Evolutionary conservation across 2,113 vertebrate species (phyloP).

Genomic region (Uria lomvia): DNA sequence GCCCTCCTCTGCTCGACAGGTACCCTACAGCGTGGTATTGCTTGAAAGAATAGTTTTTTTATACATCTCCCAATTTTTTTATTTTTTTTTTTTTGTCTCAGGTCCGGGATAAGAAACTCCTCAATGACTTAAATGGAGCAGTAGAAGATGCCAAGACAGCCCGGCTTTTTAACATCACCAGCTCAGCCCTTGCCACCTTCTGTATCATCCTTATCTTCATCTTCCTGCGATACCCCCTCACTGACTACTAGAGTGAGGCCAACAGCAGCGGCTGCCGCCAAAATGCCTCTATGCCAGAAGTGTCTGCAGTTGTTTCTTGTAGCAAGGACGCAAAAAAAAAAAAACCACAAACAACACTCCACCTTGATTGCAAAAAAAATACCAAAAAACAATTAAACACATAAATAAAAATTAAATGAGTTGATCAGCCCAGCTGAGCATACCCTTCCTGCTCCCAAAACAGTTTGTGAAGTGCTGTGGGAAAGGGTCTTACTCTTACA

Average conservation of each 20-base stretch:
- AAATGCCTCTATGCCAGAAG: slow-evolving; percentile 27
- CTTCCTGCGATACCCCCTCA: slow-evolving; percentile 79
- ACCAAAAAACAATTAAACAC: neutral
- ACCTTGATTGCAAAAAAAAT: neutral
- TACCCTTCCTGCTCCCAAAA: neutral
- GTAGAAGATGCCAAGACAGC: slow-evolving; percentile 83
- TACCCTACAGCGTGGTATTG: neutral
- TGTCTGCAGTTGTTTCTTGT: slow-evolving; percentile 54
- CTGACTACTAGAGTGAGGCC: slow-evolving; percentile 72
- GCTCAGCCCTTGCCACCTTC: slow-evolving; percentile 80
- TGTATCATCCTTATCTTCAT: slow-evolving; percentile 79
- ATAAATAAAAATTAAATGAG: neutral
- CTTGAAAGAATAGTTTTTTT: neutral
- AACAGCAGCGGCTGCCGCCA: neutral
- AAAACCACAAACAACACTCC: neutral
- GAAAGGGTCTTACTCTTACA: slow-evolving; percentile 1
- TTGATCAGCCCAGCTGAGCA: neutral
- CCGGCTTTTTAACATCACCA: slow-evolving; percentile 81
- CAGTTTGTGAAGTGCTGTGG: slow-evolving; percentile 9
- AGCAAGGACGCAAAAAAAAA: slow-evolving; percentile 49
- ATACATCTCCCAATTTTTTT: neutral
- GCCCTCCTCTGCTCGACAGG: neutral
- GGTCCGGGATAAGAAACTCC: slow-evolving; percentile 83
- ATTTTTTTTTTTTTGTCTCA: neutral
- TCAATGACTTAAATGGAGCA: slow-evolving; percentile 79